A percentile compares a stretch with the other conserved stretches of the same genome.
Evolutionary conservation across 2,797 vertebrate genomes (phyloP).

Genomic region (Borostomias antarcticus): DNA sequence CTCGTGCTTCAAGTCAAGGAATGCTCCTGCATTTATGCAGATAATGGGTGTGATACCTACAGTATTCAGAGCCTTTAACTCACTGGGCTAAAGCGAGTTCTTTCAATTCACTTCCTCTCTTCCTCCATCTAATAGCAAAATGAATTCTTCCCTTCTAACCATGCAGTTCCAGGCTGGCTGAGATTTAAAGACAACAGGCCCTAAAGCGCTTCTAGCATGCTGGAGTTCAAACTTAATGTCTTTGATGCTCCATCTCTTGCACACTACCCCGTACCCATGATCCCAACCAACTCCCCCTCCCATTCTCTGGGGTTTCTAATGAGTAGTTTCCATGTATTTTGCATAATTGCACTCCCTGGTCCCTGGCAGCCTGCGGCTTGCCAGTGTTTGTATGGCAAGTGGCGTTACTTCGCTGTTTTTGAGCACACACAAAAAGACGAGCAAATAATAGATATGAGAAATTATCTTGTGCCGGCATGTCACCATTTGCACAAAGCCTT

Average conservation of each 20-base stretch:
- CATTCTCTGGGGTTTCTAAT: constrained; percentile 26
- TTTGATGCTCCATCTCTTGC: constrained; percentile 41
- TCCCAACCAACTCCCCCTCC: not conserved
- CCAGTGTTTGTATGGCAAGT: constrained; percentile 10
- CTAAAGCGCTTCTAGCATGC: constrained; percentile 26
- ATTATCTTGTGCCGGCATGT: constrained; percentile 28
- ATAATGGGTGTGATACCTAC: constrained; percentile 8
- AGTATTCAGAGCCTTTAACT: constrained; percentile 13
- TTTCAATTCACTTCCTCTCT: constrained; percentile 3
- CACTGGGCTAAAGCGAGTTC: not conserved
- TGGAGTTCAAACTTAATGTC: constrained; percentile 32
- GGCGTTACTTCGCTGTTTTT: constrained; percentile 16
- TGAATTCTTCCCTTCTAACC: not conserved
- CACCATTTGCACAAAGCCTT: constrained; percentile 25
- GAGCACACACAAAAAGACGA: constrained; percentile 1
- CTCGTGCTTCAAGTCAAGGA: constrained; percentile 7
- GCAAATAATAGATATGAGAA: constrained; percentile 17
- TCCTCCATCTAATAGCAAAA: not conserved
- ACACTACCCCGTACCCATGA: not conserved
- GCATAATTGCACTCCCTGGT: constrained; percentile 17
- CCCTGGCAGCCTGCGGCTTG: constrained; percentile 23
- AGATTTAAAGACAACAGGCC: constrained; percentile 24
- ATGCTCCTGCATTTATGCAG: not conserved
- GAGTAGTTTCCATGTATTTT: constrained; percentile 38
- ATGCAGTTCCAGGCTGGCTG: not conserved